Percentiles rank a stretch among this genome's conserved stretches.
phyloP scores from a whole-genome alignment of 92 coral and sea anemone genomes.

The Anthopleura xanthogrammica region DNA sequence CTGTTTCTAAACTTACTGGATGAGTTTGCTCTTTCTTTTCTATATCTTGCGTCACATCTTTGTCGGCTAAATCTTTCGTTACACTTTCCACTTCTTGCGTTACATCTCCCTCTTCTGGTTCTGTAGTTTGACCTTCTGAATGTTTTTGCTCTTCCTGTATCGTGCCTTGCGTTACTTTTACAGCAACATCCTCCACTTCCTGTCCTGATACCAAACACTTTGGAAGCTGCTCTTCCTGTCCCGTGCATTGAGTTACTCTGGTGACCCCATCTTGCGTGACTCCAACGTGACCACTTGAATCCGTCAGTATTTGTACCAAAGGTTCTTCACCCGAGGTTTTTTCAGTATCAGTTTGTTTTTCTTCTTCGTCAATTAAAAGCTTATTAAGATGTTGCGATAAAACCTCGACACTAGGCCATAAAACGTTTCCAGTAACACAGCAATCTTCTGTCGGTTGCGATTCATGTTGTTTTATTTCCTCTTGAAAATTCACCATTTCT shows the following conservation, averaged over 20 bases:
- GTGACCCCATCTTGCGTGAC: slow-evolving; percentile 4
- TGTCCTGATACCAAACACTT: background rate
- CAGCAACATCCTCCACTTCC: background rate
- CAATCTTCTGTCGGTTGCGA: background rate
- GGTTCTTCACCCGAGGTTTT: background rate
- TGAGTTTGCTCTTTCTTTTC: background rate
- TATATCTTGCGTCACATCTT: slow-evolving; percentile 1
- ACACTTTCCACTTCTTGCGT: slow-evolving; percentile 7
- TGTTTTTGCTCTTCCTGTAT: background rate
- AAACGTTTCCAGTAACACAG: background rate
- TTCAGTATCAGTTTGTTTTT: background rate
- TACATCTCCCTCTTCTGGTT: background rate
- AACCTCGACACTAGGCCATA: background rate
- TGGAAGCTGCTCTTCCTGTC: too few species aligned
- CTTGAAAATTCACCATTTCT: background rate
- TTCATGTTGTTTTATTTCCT: background rate
- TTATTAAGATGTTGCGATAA: background rate
- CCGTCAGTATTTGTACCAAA: background rate
- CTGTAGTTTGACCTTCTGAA: background rate
- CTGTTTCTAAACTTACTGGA: background rate
- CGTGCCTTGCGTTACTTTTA: background rate
- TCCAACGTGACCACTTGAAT: background rate
- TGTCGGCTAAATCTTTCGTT: background rate
- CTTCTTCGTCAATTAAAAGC: background rate
- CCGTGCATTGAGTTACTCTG: background rate